Conservation (phyloP, 2,113 vertebrate species). For the Pleuronectes platessa region DNA sequence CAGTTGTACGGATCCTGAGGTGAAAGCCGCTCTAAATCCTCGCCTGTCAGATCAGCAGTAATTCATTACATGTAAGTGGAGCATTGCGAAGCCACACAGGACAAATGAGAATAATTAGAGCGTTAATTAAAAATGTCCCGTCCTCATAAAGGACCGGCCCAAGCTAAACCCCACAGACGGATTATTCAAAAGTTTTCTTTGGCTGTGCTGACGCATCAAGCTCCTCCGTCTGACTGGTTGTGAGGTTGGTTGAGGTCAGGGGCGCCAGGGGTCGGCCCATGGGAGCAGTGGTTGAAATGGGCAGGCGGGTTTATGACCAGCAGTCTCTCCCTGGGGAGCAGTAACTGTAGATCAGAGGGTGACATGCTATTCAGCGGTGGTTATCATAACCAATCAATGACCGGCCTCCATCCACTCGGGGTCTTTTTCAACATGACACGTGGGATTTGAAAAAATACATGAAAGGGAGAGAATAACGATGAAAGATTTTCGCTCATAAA, state of each 20-base stretch:
- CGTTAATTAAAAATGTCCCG: constrained; percentile 53
- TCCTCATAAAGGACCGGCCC: constrained; percentile 3
- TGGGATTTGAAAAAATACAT: constrained; percentile 21
- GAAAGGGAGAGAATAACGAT: constrained; percentile 13
- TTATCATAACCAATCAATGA: constrained; percentile 67
- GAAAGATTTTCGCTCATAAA: constrained; percentile 52
- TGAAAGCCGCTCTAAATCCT: constrained; percentile 39
- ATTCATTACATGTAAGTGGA: constrained; percentile 46
- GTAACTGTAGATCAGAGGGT: constrained; percentile 59
- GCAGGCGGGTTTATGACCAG: constrained; percentile 21
- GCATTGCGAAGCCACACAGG: constrained; percentile 39
- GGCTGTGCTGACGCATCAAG: constrained; percentile 25
- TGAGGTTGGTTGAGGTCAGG: constrained; percentile 38
- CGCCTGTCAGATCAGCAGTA: constrained; percentile 32
- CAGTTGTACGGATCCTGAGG: constrained; percentile 13
- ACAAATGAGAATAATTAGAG: constrained; percentile 56
- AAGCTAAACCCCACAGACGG: constrained; percentile 13
- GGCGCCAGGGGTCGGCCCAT: constrained; percentile 22
- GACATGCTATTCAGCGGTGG: constrained; percentile 62
- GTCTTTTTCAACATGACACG: constrained; percentile 4
- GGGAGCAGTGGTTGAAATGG: constrained; percentile 11
- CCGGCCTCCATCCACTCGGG: constrained; percentile 31
- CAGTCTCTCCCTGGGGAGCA: constrained; percentile 37
- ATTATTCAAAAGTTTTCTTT: constrained; percentile 23
- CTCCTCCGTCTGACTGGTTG: constrained; percentile 25